Evolutionary conservation across 1,140 invertebrate species (phyloP).

Genomic region (Nasonia vitripennis): DNA sequence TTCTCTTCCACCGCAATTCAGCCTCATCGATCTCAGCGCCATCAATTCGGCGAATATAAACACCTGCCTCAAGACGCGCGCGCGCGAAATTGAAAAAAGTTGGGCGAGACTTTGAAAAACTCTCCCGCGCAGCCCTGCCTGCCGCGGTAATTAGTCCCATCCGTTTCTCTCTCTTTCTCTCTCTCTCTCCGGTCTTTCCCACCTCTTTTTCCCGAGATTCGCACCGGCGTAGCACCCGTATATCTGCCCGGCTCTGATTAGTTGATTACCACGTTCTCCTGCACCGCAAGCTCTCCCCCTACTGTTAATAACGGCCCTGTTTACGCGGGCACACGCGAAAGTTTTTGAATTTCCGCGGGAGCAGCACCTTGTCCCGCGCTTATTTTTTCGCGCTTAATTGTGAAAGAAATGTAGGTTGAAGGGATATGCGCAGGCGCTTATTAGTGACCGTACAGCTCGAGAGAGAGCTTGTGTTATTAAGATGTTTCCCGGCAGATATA

Average conservation of each 20-base stretch:
- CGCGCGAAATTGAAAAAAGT: conserved; percentile 50
- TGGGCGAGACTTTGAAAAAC: conserved; percentile 55
- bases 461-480: background rate
- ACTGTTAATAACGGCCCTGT: conserved; percentile 39
- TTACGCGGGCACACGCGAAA: background rate
- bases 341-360: conserved; percentile 21
- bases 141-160: conserved; percentile 57
- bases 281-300: background rate
- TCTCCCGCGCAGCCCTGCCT: conserved; percentile 43
- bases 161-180: conserved; percentile 15
- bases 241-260: conserved; percentile 44
- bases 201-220: background rate
- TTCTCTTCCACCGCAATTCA: no score
- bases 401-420: background rate
- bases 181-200: background rate
- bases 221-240: background rate
- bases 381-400: background rate
- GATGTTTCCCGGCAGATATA: background rate
- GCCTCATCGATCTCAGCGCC: background rate
- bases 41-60: conserved; percentile 47
- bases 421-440: background rate
- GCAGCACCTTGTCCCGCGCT: background rate
- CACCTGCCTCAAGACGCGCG: conserved; percentile 15
- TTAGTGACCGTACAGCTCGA: background rate
- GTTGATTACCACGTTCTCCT: conserved; percentile 42